Base-by-base conservation (phyloP, 1,140 invertebrate species). In the Cydia pomonella region DNA sequence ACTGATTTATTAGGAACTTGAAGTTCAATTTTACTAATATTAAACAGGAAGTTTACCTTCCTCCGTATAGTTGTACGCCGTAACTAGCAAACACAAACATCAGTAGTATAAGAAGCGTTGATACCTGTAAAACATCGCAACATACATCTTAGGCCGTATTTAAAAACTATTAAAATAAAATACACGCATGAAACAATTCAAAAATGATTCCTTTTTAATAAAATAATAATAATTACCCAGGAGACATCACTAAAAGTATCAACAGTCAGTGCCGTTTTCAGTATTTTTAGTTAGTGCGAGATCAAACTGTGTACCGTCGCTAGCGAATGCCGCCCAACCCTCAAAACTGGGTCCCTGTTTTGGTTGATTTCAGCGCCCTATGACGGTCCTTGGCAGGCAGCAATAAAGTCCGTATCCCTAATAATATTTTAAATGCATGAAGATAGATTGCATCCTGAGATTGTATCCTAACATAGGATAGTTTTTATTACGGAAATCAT, bases 41-140 rank as follows among this genome's bases (percentile, higher is more conserved):
- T 66, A 62, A n/a, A 62, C 71, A 53, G 2, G 12, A 66, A 21
- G 33, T 59, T 50, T 41, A 93, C 82, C 95, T 93, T 53, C 99
- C 99, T 12, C 99, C 99, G 90, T 99, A 99, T 59, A 99, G 92
- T 87, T 99, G 99, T 2, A 99, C 98, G 0, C 99, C 99, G 86
- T 99, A 99, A 90, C 97, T 99, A 63, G 99, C 99, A 92, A 99
- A 99, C 18, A 99, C 97, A 91, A 99, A 99, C 97, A 99, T 99
- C 21, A 99, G 93, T 1, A 99, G 95, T 82, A 99, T 99, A 33
- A 99, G 94, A n/a, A 99, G 94, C 12, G 99, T 98, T 0, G 98
- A 99, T 94, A 99, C 97, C 96, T 97, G 21, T 23, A 59, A 59
- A 23, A 38, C 33, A 38, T 38, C 33, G 33, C 9, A 38, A 38